These are phyloP conservation scores for Galerucella calmariensis DNA, from an alignment of 2,888 invertebrate genomes.

Conservation along the genomic window DNA sequence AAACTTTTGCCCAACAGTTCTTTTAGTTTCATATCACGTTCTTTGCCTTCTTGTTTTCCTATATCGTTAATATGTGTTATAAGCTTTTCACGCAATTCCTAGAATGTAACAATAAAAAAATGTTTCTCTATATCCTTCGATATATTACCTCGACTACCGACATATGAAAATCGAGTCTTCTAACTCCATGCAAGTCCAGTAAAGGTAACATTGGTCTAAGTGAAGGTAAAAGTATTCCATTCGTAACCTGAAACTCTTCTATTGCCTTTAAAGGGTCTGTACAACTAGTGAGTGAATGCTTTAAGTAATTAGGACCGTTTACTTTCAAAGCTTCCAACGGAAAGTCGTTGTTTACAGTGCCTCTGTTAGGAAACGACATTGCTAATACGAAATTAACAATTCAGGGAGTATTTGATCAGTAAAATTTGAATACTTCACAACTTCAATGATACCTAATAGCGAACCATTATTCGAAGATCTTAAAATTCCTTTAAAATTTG, in stretches of 20 bases:
- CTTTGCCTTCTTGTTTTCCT: constrained; percentile 76
- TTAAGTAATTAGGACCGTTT: constrained; percentile 63
- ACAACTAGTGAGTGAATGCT: constrained; percentile 93
- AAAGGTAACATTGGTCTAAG: constrained; percentile 94
- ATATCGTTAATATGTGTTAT: constrained; percentile 87
- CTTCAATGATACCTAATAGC: too few species aligned
- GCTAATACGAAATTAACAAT: neutral
- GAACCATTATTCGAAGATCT: too few species aligned
- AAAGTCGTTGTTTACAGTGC: constrained; percentile 55
- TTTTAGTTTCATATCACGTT: constrained; percentile 86
- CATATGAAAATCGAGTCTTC: constrained; percentile 93
- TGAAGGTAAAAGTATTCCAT: constrained; percentile 92
- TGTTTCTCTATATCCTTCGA: constrained; percentile 1
- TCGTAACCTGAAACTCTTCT: constrained; percentile 95
- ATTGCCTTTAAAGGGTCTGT: constrained; percentile 98
- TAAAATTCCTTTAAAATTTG: too few species aligned
- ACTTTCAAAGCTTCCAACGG: constrained; percentile 63
- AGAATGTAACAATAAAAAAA: constrained; percentile 43
- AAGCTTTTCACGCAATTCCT: constrained; percentile 76
- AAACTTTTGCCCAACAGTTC: constrained; percentile 93
- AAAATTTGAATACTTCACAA: too few species aligned
- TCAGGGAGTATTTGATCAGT: neutral
- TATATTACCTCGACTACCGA: constrained; percentile 83
- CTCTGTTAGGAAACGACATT: constrained; percentile 23
- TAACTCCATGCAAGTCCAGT: constrained; percentile 92